Percentiles rank a stretch among this genome's conserved stretches.
Conservation (phyloP, 2,797 vertebrate genomes). For the Hemibagrus guttatus region DNA sequence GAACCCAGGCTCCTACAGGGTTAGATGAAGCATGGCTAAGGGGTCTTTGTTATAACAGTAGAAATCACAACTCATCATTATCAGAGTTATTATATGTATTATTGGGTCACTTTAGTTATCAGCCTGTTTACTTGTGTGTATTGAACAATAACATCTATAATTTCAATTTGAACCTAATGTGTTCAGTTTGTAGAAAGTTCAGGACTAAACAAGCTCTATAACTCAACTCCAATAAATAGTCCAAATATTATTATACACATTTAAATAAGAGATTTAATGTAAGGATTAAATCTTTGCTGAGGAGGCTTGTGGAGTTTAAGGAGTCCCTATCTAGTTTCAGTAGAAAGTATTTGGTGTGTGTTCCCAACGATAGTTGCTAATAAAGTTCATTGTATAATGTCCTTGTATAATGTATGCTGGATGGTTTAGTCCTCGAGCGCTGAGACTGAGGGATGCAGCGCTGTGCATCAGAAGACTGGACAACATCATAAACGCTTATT, state of each 20-base stretch:
- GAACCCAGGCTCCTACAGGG: background rate
- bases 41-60: background rate
- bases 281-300: background rate
- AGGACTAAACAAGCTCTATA: background rate
- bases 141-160: background rate
- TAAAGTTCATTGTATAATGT: background rate
- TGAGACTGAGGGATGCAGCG: background rate
- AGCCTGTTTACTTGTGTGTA: background rate
- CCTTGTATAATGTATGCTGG: background rate
- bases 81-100: background rate
- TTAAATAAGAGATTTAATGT: background rate
- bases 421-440: background rate
- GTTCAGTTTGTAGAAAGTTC: background rate
- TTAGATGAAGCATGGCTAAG: background rate
- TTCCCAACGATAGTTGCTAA: background rate
- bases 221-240: background rate
- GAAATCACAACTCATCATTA: background rate
- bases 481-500: background rate
- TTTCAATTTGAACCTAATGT: background rate
- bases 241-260: background rate
- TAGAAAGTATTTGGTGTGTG: background rate
- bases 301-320: background rate
- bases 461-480: background rate
- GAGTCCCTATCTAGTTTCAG: background rate
- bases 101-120: background rate